Evolutionary conservation across 1,140 invertebrate genomes (phyloP).

Genomic region (Colletes gigas): DNA sequence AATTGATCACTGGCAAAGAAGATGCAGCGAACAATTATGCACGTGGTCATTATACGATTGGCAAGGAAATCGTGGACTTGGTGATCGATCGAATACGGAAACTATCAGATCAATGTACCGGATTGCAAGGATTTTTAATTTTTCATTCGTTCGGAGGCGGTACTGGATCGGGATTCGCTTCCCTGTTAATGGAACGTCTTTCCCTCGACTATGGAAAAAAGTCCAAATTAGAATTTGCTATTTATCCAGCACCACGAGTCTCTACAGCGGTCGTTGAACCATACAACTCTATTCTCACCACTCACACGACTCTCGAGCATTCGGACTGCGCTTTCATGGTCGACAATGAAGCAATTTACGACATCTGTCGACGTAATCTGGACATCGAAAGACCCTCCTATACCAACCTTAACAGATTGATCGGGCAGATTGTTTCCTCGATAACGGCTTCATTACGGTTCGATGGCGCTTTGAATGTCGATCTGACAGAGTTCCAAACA

Average conservation of each 20-base stretch:
- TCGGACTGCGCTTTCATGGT: conserved; percentile 87
- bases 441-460: conserved; percentile 83
- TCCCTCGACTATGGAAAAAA: conserved; percentile 84
- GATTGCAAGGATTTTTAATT: conserved; percentile 59
- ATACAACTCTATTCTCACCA: conserved; percentile 61
- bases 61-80: conserved; percentile 59
- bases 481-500: conserved; percentile 62
- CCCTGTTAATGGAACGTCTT: conserved; percentile 58
- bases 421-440: conserved; percentile 82
- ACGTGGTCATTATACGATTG: conserved; percentile 74
- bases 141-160: conserved; percentile 84
- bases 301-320: conserved; percentile 87
- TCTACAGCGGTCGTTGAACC: conserved; percentile 62
- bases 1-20: conserved; percentile 84
- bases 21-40: conserved; percentile 87
- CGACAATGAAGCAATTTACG: conserved; percentile 88
- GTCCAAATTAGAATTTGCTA: conserved; percentile 85
- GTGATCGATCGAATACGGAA: conserved; percentile 58
- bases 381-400: conserved; percentile 84
- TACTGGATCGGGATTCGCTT: conserved; percentile 61
- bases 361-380: conserved; percentile 86
- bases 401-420: conserved; percentile 57
- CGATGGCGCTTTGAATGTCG: conserved; percentile 60
- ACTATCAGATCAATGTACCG: conserved; percentile 59
- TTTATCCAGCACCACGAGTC: conserved; percentile 60